Percentiles rank a stretch among this genome's conserved stretches.
phyloP scores from a whole-genome alignment of 2,113 vertebrate species.

The Deroptyus accipitrinus region DNA sequence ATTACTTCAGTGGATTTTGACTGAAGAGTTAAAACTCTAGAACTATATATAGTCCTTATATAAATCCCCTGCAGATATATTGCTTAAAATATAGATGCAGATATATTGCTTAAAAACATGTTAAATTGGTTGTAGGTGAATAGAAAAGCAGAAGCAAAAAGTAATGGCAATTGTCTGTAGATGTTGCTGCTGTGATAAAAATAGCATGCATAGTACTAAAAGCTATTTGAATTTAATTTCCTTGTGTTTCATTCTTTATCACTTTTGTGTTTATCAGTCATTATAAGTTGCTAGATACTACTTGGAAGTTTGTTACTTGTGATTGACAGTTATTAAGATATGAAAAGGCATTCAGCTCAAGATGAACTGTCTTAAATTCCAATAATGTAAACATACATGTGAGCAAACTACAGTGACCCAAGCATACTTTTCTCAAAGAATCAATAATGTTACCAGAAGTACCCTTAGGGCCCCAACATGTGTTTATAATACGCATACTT shows the following conservation, averaged over 20 bases:
- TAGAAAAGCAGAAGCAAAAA: background rate
- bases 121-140: background rate
- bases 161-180: background rate
- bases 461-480: constrained; percentile 27
- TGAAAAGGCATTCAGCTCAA: background rate
- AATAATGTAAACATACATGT: background rate
- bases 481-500: constrained; percentile 48
- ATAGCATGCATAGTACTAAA: background rate
- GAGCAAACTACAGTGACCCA: constrained; percentile 5
- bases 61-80: background rate
- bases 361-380: background rate
- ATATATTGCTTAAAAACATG: background rate
- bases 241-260: background rate
- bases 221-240: background rate
- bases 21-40: background rate
- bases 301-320: background rate
- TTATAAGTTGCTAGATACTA: background rate
- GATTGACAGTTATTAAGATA: constrained; percentile 11
- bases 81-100: background rate
- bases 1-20: background rate
- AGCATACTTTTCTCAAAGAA: background rate
- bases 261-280: background rate
- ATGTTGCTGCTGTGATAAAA: background rate
- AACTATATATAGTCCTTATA: background rate
- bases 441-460: constrained; percentile 21